Percentiles rank a stretch among this genome's conserved stretches.
Conservation (phyloP, 1,140 invertebrate species). For the Drosophila sproati region DNA sequence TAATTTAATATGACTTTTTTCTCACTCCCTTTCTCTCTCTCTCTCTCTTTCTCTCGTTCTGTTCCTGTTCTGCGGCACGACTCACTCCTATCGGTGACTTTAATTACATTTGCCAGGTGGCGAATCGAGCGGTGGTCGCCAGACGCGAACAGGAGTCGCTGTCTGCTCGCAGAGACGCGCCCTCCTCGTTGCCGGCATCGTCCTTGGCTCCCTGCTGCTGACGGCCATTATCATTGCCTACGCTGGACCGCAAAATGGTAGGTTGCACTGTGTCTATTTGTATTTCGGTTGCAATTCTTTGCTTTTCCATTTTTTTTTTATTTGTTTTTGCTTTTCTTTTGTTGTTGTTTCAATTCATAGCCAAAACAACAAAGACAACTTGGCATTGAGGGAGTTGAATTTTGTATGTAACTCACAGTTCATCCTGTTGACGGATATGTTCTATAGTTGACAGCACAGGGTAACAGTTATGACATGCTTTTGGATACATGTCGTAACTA, state of each 20-base stretch:
- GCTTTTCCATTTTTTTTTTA: conserved; percentile 36
- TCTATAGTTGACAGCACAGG: conserved; percentile 10
- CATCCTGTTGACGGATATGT: conserved; percentile 15
- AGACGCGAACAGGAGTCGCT: conserved; percentile 90
- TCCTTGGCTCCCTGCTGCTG: conserved; percentile 91
- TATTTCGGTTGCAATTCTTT: conserved; percentile 48
- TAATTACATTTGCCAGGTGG: conserved; percentile 86
- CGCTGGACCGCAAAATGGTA: conserved; percentile 89
- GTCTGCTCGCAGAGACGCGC: conserved; percentile 95
- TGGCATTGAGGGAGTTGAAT: not conserved
- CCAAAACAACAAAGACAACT: conserved; percentile 25
- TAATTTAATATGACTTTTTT: conserved; percentile 42
- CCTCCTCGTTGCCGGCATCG: conserved; percentile 90
- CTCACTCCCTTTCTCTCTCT: not conserved
- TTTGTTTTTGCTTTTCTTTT: conserved; percentile 38
- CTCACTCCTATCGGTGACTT: conserved; percentile 22
- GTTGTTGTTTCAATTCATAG: conserved; percentile 46
- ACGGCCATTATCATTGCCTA: conserved; percentile 95
- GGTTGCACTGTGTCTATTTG: conserved; percentile 68
- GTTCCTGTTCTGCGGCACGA: not conserved
- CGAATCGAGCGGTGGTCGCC: conserved; percentile 90
- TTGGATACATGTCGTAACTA: not conserved
- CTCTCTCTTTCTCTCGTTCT: not conserved
- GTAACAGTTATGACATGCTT: conserved; percentile 11
- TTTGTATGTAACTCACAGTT: not conserved